Conservation (phyloP, 2,888 invertebrate species). For the Trissoscelio sp. region DNA sequence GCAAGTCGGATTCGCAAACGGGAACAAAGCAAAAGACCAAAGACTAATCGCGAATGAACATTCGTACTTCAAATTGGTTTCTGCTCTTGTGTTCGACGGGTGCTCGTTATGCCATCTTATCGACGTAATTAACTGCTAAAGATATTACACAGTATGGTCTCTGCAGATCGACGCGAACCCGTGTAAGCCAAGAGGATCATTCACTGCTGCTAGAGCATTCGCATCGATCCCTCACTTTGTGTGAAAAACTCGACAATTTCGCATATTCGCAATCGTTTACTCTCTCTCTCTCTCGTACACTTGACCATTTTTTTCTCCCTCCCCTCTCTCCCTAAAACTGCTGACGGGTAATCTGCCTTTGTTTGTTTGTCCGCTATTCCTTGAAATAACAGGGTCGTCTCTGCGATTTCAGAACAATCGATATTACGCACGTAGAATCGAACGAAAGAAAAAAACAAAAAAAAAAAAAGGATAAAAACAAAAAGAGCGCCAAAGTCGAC, state of each 20-base stretch:
- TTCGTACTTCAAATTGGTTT: slow-evolving; percentile 15
- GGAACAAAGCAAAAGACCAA: slow-evolving; percentile 35
- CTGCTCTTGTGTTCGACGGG: slow-evolving; percentile 55
- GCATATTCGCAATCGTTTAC: slow-evolving; percentile 43
- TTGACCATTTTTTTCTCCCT: slow-evolving; percentile 77
- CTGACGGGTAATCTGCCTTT: slow-evolving; percentile 75
- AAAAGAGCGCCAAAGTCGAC: not conserved
- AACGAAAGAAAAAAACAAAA: slow-evolving; percentile 9
- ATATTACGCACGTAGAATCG: slow-evolving; percentile 38
- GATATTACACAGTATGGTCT: slow-evolving; percentile 67
- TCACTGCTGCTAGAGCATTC: slow-evolving; percentile 50
- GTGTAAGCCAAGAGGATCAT: slow-evolving; percentile 63
- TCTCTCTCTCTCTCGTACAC: slow-evolving; percentile 65
- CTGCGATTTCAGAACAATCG: slow-evolving; percentile 27
- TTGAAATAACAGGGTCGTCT: slow-evolving; percentile 25
- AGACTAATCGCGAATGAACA: not conserved
- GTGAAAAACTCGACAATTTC: slow-evolving; percentile 55
- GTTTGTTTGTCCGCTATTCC: slow-evolving; percentile 28
- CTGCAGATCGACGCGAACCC: slow-evolving; percentile 69
- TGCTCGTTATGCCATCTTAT: slow-evolving; percentile 56
- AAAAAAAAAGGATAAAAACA: not conserved
- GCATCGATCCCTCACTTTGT: slow-evolving; percentile 51
- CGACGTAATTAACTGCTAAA: slow-evolving; percentile 66
- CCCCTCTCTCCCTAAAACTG: slow-evolving; percentile 73
- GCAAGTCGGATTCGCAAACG: no score